A percentile compares a stretch with the other conserved stretches of the same genome.
These are phyloP conservation scores for Uropetala carovei DNA, from an alignment of 2,888 invertebrate genomes.

Conservation along the genomic window DNA sequence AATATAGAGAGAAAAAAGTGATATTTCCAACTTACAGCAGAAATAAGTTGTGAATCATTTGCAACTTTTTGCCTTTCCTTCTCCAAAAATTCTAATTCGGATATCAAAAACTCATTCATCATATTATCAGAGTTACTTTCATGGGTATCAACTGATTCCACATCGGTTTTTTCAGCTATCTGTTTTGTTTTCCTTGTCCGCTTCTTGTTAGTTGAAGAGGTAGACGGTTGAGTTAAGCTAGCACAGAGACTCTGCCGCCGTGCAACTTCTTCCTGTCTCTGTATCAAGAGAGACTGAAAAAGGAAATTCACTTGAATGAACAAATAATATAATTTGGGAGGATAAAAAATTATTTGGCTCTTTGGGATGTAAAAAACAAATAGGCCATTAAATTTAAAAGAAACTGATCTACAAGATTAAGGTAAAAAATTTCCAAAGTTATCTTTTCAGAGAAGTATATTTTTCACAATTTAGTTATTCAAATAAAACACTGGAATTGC, in stretches of 20 bases:
- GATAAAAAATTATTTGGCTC: too few relatives aligned
- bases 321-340: too few relatives aligned
- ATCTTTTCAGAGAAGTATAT: too few relatives aligned
- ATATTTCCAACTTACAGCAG: constrained; percentile 57
- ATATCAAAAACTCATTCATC: constrained; percentile 78
- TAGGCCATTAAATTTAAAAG: too few relatives aligned
- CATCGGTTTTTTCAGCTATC: constrained; percentile 67
- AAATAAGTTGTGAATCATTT: constrained; percentile 65
- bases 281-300: constrained; percentile 20
- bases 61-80: constrained; percentile 66
- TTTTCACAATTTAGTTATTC: too few relatives aligned
- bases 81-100: constrained; percentile 71
- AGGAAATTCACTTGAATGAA: neutral
- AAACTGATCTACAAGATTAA: too few relatives aligned
- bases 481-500: too few relatives aligned
- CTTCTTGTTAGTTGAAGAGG: neutral
- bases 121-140: constrained; percentile 76
- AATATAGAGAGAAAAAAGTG: too few relatives aligned
- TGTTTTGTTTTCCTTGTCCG: neutral
- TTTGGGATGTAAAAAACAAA: too few relatives aligned
- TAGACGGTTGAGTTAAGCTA: neutral
- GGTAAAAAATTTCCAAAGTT: too few relatives aligned
- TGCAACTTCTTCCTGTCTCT: constrained; percentile 51
- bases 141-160: constrained; percentile 73
- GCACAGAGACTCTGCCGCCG: neutral